These are phyloP conservation scores for Bombus superbus DNA, from an alignment of 1,140 invertebrate species.

Conservation along the genomic window DNA sequence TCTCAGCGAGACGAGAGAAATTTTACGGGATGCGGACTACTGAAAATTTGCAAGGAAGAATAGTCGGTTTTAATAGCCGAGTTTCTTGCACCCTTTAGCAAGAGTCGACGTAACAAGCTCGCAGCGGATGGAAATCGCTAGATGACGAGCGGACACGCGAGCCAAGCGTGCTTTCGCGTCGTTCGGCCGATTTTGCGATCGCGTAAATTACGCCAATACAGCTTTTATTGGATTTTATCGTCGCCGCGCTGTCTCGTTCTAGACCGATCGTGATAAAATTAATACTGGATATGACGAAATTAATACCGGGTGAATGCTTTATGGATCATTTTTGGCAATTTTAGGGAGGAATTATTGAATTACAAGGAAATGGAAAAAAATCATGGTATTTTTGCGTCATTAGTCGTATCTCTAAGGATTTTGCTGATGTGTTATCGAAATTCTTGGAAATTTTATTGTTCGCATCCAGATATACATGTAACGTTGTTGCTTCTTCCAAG, in stretches of 20 bases:
- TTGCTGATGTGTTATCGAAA: background rate
- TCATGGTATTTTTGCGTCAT: background rate
- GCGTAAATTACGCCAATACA: constrained; percentile 26
- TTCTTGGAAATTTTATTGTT: too few relatives aligned
- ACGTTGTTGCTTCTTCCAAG: background rate
- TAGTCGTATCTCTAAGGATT: background rate
- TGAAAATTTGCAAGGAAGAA: too few relatives aligned
- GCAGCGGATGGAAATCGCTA: constrained; percentile 11
- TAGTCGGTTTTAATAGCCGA: too few relatives aligned
- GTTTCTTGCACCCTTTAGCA: too few relatives aligned
- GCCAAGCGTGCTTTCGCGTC: constrained; percentile 13
- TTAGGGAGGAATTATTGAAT: background rate
- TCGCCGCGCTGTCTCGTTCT: background rate
- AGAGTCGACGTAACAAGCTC: constrained; percentile 2
- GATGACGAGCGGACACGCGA: constrained; percentile 33
- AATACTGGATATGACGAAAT: background rate
- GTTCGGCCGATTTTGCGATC: background rate
- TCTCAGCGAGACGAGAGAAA: too few relatives aligned
- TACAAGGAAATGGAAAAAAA: background rate
- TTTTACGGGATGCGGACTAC: too few relatives aligned
- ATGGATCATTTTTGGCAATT: background rate
- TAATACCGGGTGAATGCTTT: too few relatives aligned
- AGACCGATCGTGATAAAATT: background rate
- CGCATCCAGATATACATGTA: too few relatives aligned
- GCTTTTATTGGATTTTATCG: constrained; percentile 3